Percentiles rank a stretch among this genome's conserved stretches.
Conservation (phyloP, 2,113 vertebrate species). For the Notothenia rossii region DNA sequence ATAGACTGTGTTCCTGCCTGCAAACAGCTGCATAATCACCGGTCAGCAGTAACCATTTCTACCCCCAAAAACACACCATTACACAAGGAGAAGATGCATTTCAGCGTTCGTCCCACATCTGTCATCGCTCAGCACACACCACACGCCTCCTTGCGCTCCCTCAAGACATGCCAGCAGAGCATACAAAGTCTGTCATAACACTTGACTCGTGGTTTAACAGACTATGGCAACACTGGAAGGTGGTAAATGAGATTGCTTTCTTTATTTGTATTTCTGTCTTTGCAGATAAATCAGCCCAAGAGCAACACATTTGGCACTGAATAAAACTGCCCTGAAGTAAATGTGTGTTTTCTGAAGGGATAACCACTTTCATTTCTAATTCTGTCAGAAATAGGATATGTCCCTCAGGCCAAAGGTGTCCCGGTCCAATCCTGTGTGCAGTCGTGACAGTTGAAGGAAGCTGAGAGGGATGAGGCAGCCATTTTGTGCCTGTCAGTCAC, state of each 20-base stretch:
- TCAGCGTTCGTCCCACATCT: conserved; percentile 75
- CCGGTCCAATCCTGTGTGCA: conserved; percentile 18
- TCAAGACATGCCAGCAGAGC: conserved; percentile 63
- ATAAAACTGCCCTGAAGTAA: conserved; percentile 39
- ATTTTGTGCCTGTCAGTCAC: conserved; percentile 86
- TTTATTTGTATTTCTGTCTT: conserved; percentile 73
- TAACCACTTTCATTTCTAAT: conserved; percentile 46
- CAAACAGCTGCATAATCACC: conserved; percentile 53
- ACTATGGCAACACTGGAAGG: conserved; percentile 69
- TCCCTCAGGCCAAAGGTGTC: conserved; percentile 58
- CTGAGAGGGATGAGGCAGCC: conserved; percentile 38
- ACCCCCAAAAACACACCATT: conserved; percentile 52
- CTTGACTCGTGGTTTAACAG: conserved; percentile 72
- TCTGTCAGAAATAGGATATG: conserved; percentile 11
- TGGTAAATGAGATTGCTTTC: conserved; percentile 75
- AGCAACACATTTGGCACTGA: conserved; percentile 11
- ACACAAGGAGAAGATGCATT: conserved; percentile 56
- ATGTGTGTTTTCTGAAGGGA: conserved; percentile 19
- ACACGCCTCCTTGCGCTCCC: conserved; percentile 61
- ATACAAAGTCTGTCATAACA: conserved; percentile 78
- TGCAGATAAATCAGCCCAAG: conserved; percentile 61
- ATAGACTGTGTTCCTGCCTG: conserved; percentile 49
- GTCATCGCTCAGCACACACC: conserved; percentile 76
- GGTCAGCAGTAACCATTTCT: conserved; percentile 60
- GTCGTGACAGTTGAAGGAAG: conserved; percentile 45